Base-by-base conservation (phyloP, 2,113 vertebrate genomes). In the Calidris pugnax region DNA sequence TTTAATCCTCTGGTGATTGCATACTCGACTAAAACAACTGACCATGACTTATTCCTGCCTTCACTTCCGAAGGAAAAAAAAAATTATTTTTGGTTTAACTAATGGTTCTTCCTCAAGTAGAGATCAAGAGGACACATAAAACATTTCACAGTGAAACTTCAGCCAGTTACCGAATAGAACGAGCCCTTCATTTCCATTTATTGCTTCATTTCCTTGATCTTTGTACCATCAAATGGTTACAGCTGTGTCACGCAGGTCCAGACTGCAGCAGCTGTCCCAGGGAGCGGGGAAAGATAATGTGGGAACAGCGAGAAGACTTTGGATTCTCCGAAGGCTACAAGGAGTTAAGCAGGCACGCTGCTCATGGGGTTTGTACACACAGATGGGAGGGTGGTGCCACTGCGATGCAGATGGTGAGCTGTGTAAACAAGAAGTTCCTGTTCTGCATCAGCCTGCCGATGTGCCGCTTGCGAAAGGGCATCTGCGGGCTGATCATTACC, bases 391-490 rank as follows among this genome's bases (percentile, higher is more conserved):
- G 85, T 81, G 53, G 78, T 75, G 81, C 95, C 87, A 78, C 12
- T 15, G 39, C 3, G 2, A 24, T 96, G 78, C 94, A 97, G 96
- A 96, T 95, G 93, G 94, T 45, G 68, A 96, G 75, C 51, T 16
- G 63, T 93, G 79, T 95, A 96, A 97, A 95, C 90, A 96, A 97
- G 93, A 96, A 95, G 92, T 94, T 85, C 82, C 96, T 97, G 96
- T 92, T 97, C 97, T 97, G 95, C 87, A n/a, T 96, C 97, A 97
- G 72, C 72, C 35, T 92, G 95, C 94, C 85, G 94, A 91, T 41
- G 7, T 85, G 89, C 27, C 17, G 57, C 87, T 92, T 53, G 37
- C 20, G 56, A 89, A 53, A 26, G 20, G 94, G 92, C 86, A 84
- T 95, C 93, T 86, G 89, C 72, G 84, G 73, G 59, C 41, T 94